Base-by-base conservation (phyloP, 1,140 invertebrate genomes). In the Riptortus pedestris region DNA sequence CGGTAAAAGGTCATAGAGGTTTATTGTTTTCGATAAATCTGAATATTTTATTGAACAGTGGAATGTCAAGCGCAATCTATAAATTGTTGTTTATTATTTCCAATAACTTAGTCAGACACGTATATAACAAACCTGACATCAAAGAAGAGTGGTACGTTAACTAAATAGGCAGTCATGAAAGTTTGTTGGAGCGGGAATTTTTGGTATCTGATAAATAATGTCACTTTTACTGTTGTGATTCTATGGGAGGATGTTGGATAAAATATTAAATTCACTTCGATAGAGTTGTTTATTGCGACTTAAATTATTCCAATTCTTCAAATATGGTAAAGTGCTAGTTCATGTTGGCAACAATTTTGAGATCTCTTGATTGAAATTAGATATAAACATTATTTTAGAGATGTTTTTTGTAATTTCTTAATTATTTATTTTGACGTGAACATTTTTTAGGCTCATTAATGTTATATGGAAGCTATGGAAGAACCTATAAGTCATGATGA, bases 81-180 rank as follows among this genome's bases (percentile, higher is more conserved):
- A 47, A 47, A 47, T 47, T 47, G 18, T 47, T 2, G n/a, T n/a
- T n/a, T n/a, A n/a, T n/a, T n/a, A n/a, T n/a, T n/a, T n/a, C n/a
- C n/a, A n/a, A n/a, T n/a, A n/a, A n/a, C n/a, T n/a, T n/a, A n/a
- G n/a, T n/a, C n/a, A n/a, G n/a, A n/a, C n/a, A n/a, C n/a, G n/a
- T n/a, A n/a, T n/a, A 7, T 14, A 7, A 38, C 31, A 5, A 38
- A 14, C 31, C 31, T 38, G 31, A 38, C 14, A 38, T 14, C 31
- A 38, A 38, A 55, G 51, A 55, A 55, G 26, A 24, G 51, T 24
- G 51, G 24, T 14, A 16, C 22, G 24, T 55, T 24, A 55, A 4
- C 24, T 55, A 55, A 55, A 55, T 22, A 27, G 51, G 51, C 51
- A 55, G 51, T 55, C 51, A 55, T 55, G 51, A 55, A 55, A 27